Base-by-base conservation (phyloP, 2,113 vertebrate genomes). In the Lophura nycthemera region DNA sequence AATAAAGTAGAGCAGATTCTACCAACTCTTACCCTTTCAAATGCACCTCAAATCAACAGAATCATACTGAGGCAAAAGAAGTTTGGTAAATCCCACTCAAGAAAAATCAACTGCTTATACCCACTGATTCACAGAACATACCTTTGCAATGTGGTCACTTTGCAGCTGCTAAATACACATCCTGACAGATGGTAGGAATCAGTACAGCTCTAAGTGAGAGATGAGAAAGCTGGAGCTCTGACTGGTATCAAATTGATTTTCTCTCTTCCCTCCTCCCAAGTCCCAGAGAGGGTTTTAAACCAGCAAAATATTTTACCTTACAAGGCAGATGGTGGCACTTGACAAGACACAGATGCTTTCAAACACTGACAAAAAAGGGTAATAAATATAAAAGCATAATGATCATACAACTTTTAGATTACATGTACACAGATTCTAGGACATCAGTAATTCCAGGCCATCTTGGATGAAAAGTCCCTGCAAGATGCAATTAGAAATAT, bases 1-100 rank as follows among this genome's bases (percentile, higher is more conserved):
- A 54, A 54, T 47, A 83, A 80, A 93, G 85, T 42, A 89, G 87
- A 93, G 89, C 56, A n/a, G 30, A n/a, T 57, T 59, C 29, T 57
- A 32, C 17, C 16, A 32, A 11, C 10, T 57, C 54, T 9, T 56
- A 57, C 16, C 54, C 54, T 57, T 32, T 57, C 30, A 57, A 56
- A 56, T 6, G 17, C 30, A 1, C 21, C 61, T 48, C 45, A 71
- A 59, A 80, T 38, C 50, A 93, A 64, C 6, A 11, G 30, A 92
- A 63, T 8, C 12, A 42, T 5, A 32, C 0, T 40, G n/a, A 65
- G 30, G 48, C 16, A 25, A 2, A 47, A 78, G 42, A 3, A 86
- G 27, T 4, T 36, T 56, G 25, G 48, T 16, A 59, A 73, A n/a
- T 91, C 20, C 24, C 10, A 24, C 43, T 75, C 20, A 16, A 77